phyloP scores from a whole-genome alignment of 2,113 vertebrate genomes.

The Crotophaga sulcirostris region DNA sequence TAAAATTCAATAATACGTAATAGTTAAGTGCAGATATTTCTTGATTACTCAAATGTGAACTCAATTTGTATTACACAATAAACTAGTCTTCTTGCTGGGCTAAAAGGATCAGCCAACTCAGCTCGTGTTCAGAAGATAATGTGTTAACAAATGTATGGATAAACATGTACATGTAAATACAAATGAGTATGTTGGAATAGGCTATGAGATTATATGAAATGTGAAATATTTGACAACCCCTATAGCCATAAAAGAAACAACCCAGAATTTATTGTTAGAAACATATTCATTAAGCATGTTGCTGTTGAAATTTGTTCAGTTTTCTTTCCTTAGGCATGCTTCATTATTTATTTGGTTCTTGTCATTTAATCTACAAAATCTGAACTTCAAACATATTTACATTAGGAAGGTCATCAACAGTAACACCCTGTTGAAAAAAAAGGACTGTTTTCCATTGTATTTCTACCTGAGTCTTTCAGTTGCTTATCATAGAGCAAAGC shows the following conservation, averaged over 20 bases:
- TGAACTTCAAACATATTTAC: not conserved
- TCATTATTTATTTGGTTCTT: not conserved
- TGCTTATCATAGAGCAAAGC: not conserved
- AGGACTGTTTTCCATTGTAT: not conserved
- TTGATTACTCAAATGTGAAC: not conserved
- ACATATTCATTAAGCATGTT: not conserved
- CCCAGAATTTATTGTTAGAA: not conserved
- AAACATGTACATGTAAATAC: not conserved
- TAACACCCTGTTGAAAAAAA: not conserved
- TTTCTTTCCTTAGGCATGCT: not conserved
- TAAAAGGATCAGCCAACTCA: not conserved
- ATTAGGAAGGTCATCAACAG: not conserved
- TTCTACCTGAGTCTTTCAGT: not conserved
- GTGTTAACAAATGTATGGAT: not conserved
- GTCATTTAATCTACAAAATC: not conserved
- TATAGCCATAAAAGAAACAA: not conserved
- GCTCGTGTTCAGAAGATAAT: not conserved
- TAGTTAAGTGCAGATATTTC: not conserved
- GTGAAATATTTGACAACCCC: not conserved
- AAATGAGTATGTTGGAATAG: not conserved
- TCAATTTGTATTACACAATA: not conserved
- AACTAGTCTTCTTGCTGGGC: not conserved
- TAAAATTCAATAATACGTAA: not conserved
- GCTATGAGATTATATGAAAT: not conserved
- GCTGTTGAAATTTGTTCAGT: not conserved